A percentile compares a stretch with the other conserved stretches of the same genome.
phyloP scores from a whole-genome alignment of 2,113 vertebrate species.

The Macrotus californicus region DNA sequence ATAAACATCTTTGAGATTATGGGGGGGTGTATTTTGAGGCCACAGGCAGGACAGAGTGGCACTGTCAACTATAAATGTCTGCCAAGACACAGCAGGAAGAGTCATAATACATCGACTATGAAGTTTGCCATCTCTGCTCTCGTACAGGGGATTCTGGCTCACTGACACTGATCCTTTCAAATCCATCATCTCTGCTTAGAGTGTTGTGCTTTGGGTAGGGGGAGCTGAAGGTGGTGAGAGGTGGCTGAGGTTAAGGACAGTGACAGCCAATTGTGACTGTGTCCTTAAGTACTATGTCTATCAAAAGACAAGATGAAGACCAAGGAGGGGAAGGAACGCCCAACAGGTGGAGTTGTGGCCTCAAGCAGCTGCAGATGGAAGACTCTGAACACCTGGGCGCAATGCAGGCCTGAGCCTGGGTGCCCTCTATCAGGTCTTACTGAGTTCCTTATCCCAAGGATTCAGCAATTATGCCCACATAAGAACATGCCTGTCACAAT shows the following conservation, averaged over 20 bases:
- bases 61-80: background rate
- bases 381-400: constrained; percentile 11
- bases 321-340: background rate
- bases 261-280: background rate
- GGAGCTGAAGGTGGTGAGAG: background rate
- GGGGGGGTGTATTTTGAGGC: background rate
- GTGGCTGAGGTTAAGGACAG: background rate
- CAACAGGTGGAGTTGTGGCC: background rate
- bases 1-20: background rate
- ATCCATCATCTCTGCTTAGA: background rate
- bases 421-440: constrained; percentile 31
- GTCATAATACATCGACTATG: fast-evolving
- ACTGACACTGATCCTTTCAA: background rate
- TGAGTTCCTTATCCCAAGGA: background rate
- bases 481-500: constrained; percentile 8
- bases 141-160: background rate
- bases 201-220: background rate
- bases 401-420: background rate
- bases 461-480: background rate
- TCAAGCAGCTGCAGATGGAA: background rate
- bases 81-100: background rate
- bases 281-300: background rate
- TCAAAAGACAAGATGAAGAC: background rate
- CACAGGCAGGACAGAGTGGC: background rate
- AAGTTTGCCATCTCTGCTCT: background rate